Percentiles rank a stretch among this genome's conserved stretches.
Evolutionary conservation across 2,113 vertebrate species (phyloP).

Genomic region (Stigmatopora argus): DNA sequence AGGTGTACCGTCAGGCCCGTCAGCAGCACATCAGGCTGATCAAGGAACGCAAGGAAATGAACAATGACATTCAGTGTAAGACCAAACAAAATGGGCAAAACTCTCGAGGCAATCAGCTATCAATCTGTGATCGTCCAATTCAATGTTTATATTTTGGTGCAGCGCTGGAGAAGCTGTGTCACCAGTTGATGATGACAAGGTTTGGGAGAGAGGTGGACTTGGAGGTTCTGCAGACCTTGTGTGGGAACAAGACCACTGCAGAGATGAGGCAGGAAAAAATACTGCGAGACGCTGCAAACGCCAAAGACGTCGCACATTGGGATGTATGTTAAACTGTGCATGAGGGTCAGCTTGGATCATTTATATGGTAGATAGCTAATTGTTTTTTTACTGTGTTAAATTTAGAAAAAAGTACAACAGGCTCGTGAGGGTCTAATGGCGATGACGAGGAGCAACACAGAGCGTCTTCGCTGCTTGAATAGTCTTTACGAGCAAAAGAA

Average conservation of each 20-base stretch:
- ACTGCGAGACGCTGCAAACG: constrained; percentile 59
- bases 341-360: not conserved
- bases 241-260: constrained; percentile 74
- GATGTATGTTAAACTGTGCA: constrained; percentile 67
- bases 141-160: constrained; percentile 14
- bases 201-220: constrained; percentile 83
- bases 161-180: constrained; percentile 77
- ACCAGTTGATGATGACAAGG: constrained; percentile 80
- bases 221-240: constrained; percentile 78
- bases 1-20: constrained; percentile 67
- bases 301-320: constrained; percentile 72
- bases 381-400: not conserved
- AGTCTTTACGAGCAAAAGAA: constrained; percentile 70
- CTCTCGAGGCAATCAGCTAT: no score
- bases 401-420: constrained; percentile 75
- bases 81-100: not conserved
- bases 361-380: not conserved
- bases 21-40: constrained; percentile 74
- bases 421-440: constrained; percentile 63
- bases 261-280: constrained; percentile 77
- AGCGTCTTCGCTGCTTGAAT: constrained; percentile 67
- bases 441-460: constrained; percentile 75
- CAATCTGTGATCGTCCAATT: no score
- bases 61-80: constrained; percentile 66
- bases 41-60: constrained; percentile 75